Evolutionary conservation across 2,113 vertebrate genomes (phyloP), one percentile per base, ranked within the genome.

Genomic region (Peromyscus leucopus): DNA sequence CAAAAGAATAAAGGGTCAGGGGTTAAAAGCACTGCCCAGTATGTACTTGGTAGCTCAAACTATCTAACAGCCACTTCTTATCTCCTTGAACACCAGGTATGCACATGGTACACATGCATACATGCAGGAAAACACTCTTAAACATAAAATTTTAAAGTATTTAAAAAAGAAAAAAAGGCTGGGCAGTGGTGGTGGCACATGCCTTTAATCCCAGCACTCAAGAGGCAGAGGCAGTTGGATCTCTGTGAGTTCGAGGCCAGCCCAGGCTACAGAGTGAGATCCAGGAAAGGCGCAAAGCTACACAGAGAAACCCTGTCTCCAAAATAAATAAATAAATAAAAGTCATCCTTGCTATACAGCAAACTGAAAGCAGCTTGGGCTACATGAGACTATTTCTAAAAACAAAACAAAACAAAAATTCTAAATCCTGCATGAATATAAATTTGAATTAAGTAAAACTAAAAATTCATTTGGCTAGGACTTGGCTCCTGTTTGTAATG

Each of bases 391-490:
- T 21, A 22, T 46, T 42, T 33, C 74, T 79, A 84, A 80, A 93
- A 88, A 88, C 65, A 87, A 48, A 26, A 28, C 10, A 59, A 86
- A 67, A 21, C 79, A n/a, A 48, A 96, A 95, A 65, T 33, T 82
- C 33, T 85, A 96, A 95, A 67, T 78, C 46, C 15, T 93, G 3
- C 59, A 91, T 80, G 48, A 95, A 65, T 95, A 94, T 76, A 92
- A 33, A 90, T 91, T 71, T 97, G 31, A 91, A 79, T 85, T 51
- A 89, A 85, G 57, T 42, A 63, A 84, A 84, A 84, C 22, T 85
- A 85, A 65, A 85, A 46, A 19, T 31, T 46, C 7, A 31, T 19
- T 86, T 86, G 61, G 61, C 57, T 85, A 85, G 59, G 59, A 24
- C 39, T 84, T 65, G 36, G 57, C 22, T 83, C 57, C 26, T 65